Conservation (phyloP, 1,140 invertebrate species). For the Colletes latitarsis region DNA sequence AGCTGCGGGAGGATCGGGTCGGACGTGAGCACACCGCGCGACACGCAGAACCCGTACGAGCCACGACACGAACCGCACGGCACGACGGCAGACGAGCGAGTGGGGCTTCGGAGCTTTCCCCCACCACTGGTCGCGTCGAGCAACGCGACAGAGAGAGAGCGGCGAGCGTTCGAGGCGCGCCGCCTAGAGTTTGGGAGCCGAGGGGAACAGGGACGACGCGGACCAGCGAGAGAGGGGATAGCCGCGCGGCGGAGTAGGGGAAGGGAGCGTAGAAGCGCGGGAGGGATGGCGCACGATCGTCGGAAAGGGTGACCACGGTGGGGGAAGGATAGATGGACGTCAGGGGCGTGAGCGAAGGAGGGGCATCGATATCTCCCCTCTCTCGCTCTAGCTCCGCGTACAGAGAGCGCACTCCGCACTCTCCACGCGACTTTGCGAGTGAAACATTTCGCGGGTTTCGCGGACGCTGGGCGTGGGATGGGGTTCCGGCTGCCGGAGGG, state of each 20-base stretch:
- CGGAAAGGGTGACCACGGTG: conserved; percentile 41
- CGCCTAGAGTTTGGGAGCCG: background rate
- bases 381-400: conserved; percentile 49
- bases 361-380: conserved; percentile 70
- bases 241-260: conserved; percentile 20
- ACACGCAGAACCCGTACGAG: conserved; percentile 42
- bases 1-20: background rate
- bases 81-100: conserved; percentile 79
- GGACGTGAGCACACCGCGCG: conserved; percentile 41
- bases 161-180: conserved; percentile 28
- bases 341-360: conserved; percentile 75
- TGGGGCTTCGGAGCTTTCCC: conserved; percentile 72
- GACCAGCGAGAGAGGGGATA: background rate
- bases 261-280: conserved; percentile 37
- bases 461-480: conserved; percentile 60
- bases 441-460: conserved; percentile 79
- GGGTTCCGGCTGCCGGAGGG: conserved; percentile 35
- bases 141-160: conserved; percentile 39
- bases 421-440: conserved; percentile 72
- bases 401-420: conserved; percentile 51
- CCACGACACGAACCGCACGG: conserved; percentile 70
- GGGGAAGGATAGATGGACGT: conserved; percentile 66
- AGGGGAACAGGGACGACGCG: conserved; percentile 44
- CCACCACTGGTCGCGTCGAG: conserved; percentile 50
- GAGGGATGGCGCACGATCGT: conserved; percentile 55